These are phyloP conservation scores for Onchidella celtica DNA, from an alignment of 2,888 invertebrate species.

Conservation along the genomic window DNA sequence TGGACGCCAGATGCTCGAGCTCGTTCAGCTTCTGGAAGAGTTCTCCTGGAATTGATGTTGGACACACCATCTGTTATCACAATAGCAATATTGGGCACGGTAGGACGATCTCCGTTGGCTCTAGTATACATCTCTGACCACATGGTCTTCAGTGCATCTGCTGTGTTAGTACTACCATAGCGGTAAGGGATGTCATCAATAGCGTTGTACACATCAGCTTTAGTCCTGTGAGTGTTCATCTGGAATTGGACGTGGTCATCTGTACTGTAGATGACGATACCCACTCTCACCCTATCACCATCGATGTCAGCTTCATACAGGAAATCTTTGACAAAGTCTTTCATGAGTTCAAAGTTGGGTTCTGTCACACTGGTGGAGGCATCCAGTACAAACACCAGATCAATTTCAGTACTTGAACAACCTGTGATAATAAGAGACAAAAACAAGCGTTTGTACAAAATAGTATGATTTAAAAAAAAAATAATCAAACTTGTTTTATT, in stretches of 20 bases:
- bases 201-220: too few species aligned
- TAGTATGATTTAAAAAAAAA: too few species aligned
- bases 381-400: slow-evolving; percentile 65
- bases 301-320: too few species aligned
- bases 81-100: slow-evolving; percentile 67
- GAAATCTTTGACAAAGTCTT: slow-evolving; percentile 58
- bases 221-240: too few species aligned
- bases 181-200: too few species aligned
- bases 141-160: too few species aligned
- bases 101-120: slow-evolving; percentile 69
- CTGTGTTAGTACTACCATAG: too few species aligned
- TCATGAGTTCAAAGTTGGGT: slow-evolving; percentile 57
- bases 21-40: slow-evolving; percentile 68
- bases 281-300: slow-evolving; percentile 69
- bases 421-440: too few species aligned
- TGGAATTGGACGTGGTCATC: slow-evolving; percentile 70
- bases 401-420: slow-evolving; percentile 74
- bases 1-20: slow-evolving; percentile 55
- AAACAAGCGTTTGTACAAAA: too few species aligned
- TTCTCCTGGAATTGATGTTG: slow-evolving; percentile 70
- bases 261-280: slow-evolving; percentile 68
- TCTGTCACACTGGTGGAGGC: slow-evolving; percentile 65
- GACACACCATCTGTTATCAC: slow-evolving; percentile 75
- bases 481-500: too few species aligned
- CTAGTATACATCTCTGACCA: too few species aligned